Evolutionary conservation across 2,797 vertebrate genomes (phyloP).

Genomic region (Melopsittacus undulatus): DNA sequence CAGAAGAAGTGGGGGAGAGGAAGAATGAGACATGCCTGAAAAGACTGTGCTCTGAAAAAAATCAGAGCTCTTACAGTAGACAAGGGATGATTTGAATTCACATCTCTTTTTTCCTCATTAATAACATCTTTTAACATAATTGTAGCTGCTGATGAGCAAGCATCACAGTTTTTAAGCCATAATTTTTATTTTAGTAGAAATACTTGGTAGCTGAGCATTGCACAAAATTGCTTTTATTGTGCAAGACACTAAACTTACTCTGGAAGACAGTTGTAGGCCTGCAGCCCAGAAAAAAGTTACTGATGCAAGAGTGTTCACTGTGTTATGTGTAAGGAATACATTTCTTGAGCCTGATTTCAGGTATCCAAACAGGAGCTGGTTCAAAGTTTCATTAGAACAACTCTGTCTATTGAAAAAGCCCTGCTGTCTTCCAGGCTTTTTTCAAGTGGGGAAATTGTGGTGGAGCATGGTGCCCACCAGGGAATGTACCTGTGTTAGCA

Average conservation of each 20-base stretch:
- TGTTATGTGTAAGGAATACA: not conserved
- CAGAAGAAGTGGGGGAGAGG: not conserved
- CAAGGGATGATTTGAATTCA: not conserved
- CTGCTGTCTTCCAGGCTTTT: not conserved
- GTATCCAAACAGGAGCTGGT: not conserved
- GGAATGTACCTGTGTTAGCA: not conserved
- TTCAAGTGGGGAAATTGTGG: not conserved
- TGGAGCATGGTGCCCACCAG: not conserved
- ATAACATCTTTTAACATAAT: not conserved
- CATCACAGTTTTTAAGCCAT: not conserved
- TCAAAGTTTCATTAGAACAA: not conserved
- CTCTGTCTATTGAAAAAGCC: not conserved
- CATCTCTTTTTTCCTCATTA: not conserved
- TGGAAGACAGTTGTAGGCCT: not conserved
- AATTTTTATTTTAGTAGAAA: not conserved
- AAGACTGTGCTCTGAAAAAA: not conserved
- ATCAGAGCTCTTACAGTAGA: not conserved
- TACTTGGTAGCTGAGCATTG: not conserved
- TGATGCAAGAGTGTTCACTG: not conserved
- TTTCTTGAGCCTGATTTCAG: not conserved
- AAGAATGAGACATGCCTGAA: not conserved
- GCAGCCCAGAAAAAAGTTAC: not conserved
- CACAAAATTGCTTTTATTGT: not conserved
- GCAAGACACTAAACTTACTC: not conserved
- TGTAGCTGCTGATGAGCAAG: not conserved